Evolutionary conservation across 2,888 invertebrate genomes (phyloP), one percentile per base, ranked within the genome.

Genomic region (Labia minor): DNA sequence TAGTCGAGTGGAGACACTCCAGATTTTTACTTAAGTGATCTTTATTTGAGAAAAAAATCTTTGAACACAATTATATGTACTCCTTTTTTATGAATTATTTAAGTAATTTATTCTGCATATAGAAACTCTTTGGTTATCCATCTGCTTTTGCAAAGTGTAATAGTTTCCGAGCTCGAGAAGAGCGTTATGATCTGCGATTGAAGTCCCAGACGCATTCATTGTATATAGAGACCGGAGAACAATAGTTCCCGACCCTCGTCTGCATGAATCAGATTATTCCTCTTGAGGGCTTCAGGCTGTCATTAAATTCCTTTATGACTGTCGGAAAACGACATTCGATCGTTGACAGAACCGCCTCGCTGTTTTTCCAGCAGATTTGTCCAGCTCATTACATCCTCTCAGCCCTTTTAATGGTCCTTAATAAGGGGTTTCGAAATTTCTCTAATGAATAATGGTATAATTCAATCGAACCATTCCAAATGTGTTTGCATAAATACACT

Each of bases 241-340:
- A 49, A 49, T 49, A n/a, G 49, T 49, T n/a, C 49, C 49, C 49
- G 49, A 49, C 49, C 49, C 49, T 49, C 49, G n/a, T 49, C 49
- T 49, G 49, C 49, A 49, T 49, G 49, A 49, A 49, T 49, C 49
- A 49, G 49, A 49, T 49, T 49, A 49, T 49, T 49, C 49, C 49
- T 49, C 49, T 49, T 49, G 49, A 49, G 49, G 49, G 49, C 49
- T n/a, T 16, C 49, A 14, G 49, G 49, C 49, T 49, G 49, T 49
- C 49, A 49, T 49, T 49, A 49, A 49, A 49, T 49, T 49, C 49
- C 49, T 49, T 49, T 49, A 49, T 49, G 49, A 14, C 14, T 49
- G 8, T 49, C 49, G 49, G 49, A 14, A 49, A 49, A 49, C 14
- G 49, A 49, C 49, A 49, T 49, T 49, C 49, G 16, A 49, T 49